Evolutionary conservation across 2,113 vertebrate genomes (phyloP), one percentile per base, ranked within the genome.

Genomic region (Apistogramma diplotaenia): DNA sequence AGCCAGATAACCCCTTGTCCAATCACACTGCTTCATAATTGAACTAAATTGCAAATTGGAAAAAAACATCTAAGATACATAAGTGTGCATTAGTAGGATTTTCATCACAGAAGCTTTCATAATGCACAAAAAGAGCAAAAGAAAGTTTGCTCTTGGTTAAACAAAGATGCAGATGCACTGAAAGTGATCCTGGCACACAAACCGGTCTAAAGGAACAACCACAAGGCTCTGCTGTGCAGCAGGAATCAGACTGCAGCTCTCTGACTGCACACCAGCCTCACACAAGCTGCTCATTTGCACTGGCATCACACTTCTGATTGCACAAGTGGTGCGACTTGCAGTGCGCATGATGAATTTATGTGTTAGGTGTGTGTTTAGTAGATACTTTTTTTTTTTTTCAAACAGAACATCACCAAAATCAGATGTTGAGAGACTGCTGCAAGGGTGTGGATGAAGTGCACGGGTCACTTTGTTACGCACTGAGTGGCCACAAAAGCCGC

Each of bases 251-350:
- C 70, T 67, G 61, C 83, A 89, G 80, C 88, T 82, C 76, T 82
- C 55, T 40, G 74, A 82, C 78, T 58, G 78, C 72, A 79, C 80
- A 89, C 61, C 74, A 79, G 54, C 67, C 83, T 76, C 86, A 88
- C 83, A 79, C 80, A 88, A 80, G 85, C 92, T 91, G 87, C 85
- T 92, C 92, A 89, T 89, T 92, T 92, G 77, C 77, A 81, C 87
- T 54, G 67, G n/a, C 74, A 92, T 93, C 88, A 86, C 91, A 88
- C 91, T 71, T 83, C 88, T 88, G 79, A 90, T 89, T 88, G 84
- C 85, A 85, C 86, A 86, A 90, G 87, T 80, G 82, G 80, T 79
- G 78, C 25, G 56, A 87, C 74, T 89, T 82, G 61, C 72, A 81
- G 71, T 9, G 51, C 19, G 6, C 77, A 81, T 80, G 71, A 85